phyloP scores from a whole-genome alignment of 1,140 invertebrate genomes.

The Drosophila nigromelanica region DNA sequence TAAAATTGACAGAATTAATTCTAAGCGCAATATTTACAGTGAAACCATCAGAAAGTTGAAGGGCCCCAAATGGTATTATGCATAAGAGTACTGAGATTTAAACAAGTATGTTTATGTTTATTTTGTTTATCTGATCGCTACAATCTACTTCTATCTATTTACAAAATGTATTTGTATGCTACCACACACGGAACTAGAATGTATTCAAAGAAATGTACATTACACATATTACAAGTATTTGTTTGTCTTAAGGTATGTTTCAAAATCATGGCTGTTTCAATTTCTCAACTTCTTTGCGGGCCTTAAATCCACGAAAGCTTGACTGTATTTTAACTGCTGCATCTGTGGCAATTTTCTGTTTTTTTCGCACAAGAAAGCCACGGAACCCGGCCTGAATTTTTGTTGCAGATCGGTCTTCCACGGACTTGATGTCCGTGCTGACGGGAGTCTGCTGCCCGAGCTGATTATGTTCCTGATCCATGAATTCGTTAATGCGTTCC shows the following conservation, averaged over 20 bases:
- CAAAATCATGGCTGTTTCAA: slow-evolving; percentile 57
- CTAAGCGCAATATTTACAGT: not conserved
- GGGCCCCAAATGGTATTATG: not conserved
- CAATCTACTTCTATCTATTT: slow-evolving; percentile 45
- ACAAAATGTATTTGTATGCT: slow-evolving; percentile 37
- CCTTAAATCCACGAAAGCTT: slow-evolving; percentile 86
- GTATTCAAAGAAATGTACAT: slow-evolving; percentile 33
- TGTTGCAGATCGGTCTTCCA: slow-evolving; percentile 88
- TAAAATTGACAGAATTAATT: no score
- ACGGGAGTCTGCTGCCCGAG: slow-evolving; percentile 16
- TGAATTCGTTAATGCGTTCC: slow-evolving; percentile 49
- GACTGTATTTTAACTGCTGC: slow-evolving; percentile 87
- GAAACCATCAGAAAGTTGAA: slow-evolving; percentile 15
- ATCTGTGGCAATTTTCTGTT: slow-evolving; percentile 85
- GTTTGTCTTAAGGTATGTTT: not conserved
- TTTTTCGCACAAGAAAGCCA: slow-evolving; percentile 89
- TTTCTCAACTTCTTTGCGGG: slow-evolving; percentile 84
- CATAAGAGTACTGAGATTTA: slow-evolving; percentile 11
- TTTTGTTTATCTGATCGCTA: slow-evolving; percentile 43
- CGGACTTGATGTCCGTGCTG: slow-evolving; percentile 23
- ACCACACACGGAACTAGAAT: slow-evolving; percentile 24
- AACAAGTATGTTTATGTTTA: slow-evolving; percentile 18
- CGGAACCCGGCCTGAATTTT: slow-evolving; percentile 91
- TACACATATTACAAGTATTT: slow-evolving; percentile 13
- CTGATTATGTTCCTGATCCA: slow-evolving; percentile 48